Evolutionary conservation across 2,113 vertebrate species (phyloP).

Genomic region (Mesembrinibis cayennensis): DNA sequence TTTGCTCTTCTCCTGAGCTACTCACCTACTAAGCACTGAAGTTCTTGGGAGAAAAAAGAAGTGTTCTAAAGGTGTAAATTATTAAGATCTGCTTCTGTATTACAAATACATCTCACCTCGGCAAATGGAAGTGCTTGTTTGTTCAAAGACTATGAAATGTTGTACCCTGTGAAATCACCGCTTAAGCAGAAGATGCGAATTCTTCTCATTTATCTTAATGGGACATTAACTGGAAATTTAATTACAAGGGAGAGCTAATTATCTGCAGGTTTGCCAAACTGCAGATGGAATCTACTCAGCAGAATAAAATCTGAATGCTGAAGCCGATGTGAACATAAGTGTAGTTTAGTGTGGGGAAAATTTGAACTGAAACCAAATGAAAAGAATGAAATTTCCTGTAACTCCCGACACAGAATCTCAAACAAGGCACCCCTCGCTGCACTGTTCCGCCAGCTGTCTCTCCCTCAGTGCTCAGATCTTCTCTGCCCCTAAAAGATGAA

Average conservation of each 20-base stretch:
- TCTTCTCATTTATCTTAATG: constrained; percentile 55
- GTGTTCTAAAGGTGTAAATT: background rate
- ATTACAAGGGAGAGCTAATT: constrained; percentile 57
- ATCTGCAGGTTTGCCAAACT: constrained; percentile 43
- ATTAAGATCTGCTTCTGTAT: background rate
- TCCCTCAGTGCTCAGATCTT: background rate
- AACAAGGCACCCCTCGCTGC: rapidly evolving
- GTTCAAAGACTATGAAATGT: constrained; percentile 25
- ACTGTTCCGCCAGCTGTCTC: rapidly evolving
- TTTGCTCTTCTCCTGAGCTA: background rate
- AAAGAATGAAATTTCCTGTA: background rate
- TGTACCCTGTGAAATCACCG: background rate
- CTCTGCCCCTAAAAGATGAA: background rate
- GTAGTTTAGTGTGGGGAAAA: background rate
- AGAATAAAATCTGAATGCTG: constrained; percentile 5
- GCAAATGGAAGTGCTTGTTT: constrained; percentile 11
- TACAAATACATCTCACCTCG: background rate
- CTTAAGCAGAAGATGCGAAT: background rate
- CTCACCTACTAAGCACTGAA: background rate
- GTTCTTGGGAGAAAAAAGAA: background rate
- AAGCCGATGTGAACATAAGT: background rate
- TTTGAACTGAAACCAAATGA: background rate
- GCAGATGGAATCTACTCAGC: constrained; percentile 30
- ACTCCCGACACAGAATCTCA: background rate
- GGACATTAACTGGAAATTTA: constrained; percentile 59